A percentile compares a stretch with the other conserved stretches of the same genome.
Conservation (phyloP, 2,113 vertebrate genomes). For the Phycodurus eques region DNA sequence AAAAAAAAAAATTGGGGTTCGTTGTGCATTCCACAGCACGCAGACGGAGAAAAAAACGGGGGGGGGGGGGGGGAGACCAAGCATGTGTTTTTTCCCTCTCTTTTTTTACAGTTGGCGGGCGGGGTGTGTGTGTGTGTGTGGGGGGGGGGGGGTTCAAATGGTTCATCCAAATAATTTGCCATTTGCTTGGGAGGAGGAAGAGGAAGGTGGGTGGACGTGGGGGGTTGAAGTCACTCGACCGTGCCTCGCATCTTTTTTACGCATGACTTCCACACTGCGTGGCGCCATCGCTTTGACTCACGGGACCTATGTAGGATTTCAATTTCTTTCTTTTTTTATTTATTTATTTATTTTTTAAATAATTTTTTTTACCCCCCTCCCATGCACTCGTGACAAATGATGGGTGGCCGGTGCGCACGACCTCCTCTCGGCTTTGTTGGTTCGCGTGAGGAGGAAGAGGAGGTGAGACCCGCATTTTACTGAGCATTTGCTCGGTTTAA, state of each 20-base stretch:
- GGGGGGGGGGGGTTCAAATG: constrained; percentile 1
- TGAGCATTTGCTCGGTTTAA: not conserved
- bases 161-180: constrained; percentile 30
- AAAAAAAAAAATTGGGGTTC: constrained; percentile 25
- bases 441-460: constrained; percentile 17
- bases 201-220: not conserved
- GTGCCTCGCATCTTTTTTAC: constrained; percentile 52
- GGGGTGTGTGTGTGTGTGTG: too few relatives aligned
- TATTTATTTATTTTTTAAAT: constrained; percentile 14
- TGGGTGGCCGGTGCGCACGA: constrained; percentile 42
- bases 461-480: constrained; percentile 45
- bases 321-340: not conserved
- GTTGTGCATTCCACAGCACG: constrained; percentile 56
- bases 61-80: constrained; percentile 22
- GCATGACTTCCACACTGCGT: constrained; percentile 58
- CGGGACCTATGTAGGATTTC: constrained; percentile 22
- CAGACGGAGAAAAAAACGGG: not conserved
- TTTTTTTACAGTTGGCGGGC: not conserved
- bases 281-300: constrained; percentile 40
- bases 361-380: not conserved
- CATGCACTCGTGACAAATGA: not conserved
- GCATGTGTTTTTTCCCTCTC: not conserved
- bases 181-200: constrained; percentile 24
- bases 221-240: constrained; percentile 55
- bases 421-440: constrained; percentile 27